Conservation (phyloP, 2,888 invertebrate genomes). For the Steinernema hermaphroditum region DNA sequence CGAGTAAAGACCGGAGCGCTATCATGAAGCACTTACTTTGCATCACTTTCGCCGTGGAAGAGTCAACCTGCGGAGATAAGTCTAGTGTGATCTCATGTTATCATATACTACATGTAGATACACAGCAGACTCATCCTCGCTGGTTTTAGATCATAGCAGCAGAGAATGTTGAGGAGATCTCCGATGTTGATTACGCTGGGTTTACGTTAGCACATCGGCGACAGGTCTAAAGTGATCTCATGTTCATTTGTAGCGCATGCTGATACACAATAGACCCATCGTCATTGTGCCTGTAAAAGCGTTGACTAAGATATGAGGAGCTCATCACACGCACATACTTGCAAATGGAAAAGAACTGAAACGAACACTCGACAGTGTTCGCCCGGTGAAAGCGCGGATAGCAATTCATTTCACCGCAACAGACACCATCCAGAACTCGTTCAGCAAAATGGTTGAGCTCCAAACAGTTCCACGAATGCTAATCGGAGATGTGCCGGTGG, state of each 20-base stretch:
- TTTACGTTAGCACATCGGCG: slow-evolving; percentile 23
- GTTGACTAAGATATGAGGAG: too few species aligned
- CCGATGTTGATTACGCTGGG: neutral
- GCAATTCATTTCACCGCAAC: slow-evolving; percentile 6
- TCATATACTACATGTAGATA: slow-evolving; percentile 4
- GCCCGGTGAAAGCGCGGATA: slow-evolving; percentile 4
- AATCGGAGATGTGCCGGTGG: too few species aligned
- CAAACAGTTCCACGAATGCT: too few species aligned
- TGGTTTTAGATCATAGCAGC: neutral
- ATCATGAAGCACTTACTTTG: too few species aligned
- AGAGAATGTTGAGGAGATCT: neutral
- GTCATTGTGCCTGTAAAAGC: too few species aligned
- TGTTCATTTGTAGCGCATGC: neutral
- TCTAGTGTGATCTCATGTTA: slow-evolving; percentile 28
- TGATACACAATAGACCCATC: slow-evolving; percentile 21
- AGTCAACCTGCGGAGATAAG: slow-evolving; percentile 31
- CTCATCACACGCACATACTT: too few species aligned
- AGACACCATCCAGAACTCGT: slow-evolving; percentile 16
- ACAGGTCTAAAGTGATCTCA: slow-evolving; percentile 31
- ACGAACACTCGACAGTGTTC: slow-evolving; percentile 28
- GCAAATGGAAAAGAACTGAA: too few species aligned
- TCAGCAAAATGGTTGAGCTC: too few species aligned
- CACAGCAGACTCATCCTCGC: slow-evolving; percentile 27
- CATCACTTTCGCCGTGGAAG: too few species aligned
- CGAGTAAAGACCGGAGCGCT: too few species aligned